Evolutionary conservation across 2,888 invertebrate genomes (phyloP), one percentile per base, ranked within the genome.

Genomic region (Hirtodrosophila duncani): DNA sequence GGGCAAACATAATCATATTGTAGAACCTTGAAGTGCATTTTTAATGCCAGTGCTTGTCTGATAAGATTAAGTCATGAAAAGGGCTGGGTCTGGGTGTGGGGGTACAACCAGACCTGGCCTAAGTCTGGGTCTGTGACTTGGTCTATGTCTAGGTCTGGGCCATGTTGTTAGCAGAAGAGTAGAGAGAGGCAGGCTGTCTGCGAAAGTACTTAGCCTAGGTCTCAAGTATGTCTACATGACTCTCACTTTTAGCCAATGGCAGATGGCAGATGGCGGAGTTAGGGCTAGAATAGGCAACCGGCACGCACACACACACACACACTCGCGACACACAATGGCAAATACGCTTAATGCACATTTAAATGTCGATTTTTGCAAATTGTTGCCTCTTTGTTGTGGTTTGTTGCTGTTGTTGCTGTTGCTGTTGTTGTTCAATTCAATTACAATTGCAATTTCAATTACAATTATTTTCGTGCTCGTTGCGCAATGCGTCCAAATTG

Each of bases 21-120:
- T 56, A 72, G 72, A 72, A 72, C 72, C 72, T 72, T 72, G 72
- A 80, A 72, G 78, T 80, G 81, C 80, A 77, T 80, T 80, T 72
- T 80, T 72, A 72, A 72, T 72, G 81, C 72, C 72, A 80, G 72
- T 72, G 69, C 81, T 80, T 72, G 72, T 72, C 72, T 77, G 72
- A 72, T 72, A 72, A 72, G 72, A 72, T 72, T 72, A 72, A 72
- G 72, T 80, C 78, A 72, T 72, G 81, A 72, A 72, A 72, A 61
- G 67, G 64, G 63, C 49, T 63, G 66, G 63, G 64, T n/a, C n/a
- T n/a, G n/a, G n/a, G n/a, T n/a, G n/a, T n/a, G n/a, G n/a, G n/a
- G n/a, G n/a, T n/a, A n/a, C n/a, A n/a, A n/a, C 67, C 49, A 20
- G 45, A 9, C 29, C 20, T 8, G 30, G 18, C 9, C n/a, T 18